These are phyloP conservation scores for Hippocampus kuda DNA, from an alignment of 2,797 vertebrate species.

Conservation along the genomic window DNA sequence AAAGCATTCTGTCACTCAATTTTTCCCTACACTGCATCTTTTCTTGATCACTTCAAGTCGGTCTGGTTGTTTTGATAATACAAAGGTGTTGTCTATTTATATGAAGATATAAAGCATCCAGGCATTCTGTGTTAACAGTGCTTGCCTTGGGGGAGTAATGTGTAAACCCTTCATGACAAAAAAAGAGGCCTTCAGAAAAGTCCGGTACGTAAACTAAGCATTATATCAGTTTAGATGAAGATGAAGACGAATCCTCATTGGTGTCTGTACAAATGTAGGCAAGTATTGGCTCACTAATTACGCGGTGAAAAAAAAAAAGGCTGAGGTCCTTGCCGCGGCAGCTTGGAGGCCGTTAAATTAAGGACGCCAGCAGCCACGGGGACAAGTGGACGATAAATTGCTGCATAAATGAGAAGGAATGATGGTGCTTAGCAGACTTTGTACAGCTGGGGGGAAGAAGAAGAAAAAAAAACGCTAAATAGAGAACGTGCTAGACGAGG, in stretches of 20 bases:
- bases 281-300: not conserved
- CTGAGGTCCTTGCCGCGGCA: not conserved
- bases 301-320: not conserved
- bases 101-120: not conserved
- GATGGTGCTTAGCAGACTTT: not conserved
- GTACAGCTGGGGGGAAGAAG: not conserved
- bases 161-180: not conserved
- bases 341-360: not conserved
- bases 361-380: not conserved
- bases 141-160: not conserved
- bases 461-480: not conserved
- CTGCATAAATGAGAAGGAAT: not conserved
- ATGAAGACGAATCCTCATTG: too few relatives aligned
- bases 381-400: not conserved
- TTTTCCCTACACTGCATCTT: not conserved
- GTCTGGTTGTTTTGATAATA: not conserved
- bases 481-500: not conserved
- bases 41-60: not conserved
- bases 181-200: not conserved
- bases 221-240: too few relatives aligned
- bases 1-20: constrained; percentile 1
- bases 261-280: too few relatives aligned
- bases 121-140: not conserved
- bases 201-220: too few relatives aligned
- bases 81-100: not conserved